Base-by-base conservation (phyloP, 2,113 vertebrate species). In the human region DNA sequence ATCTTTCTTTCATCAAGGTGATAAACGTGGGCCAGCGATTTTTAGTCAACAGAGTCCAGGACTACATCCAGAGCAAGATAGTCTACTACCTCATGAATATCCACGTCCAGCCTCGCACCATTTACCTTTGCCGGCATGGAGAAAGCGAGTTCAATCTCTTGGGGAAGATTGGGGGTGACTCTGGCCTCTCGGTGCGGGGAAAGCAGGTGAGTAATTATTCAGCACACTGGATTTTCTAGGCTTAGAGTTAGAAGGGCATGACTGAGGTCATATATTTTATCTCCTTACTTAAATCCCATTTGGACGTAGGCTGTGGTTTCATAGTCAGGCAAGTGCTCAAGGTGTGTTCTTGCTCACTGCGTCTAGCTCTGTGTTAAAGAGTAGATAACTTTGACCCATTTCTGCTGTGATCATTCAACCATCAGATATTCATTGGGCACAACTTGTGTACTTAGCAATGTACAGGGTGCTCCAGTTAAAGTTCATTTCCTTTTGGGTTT, bases 71-170 rank as follows among this genome's bases (percentile, higher is more conserved):
- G 99, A 99, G 99, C 92, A 99, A 99, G 98, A 99, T 99, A 0
- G 99, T 99, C 72, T 99, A 99, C 99, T 99, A 99, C 98, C 99
- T 99, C 97, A 99, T 99, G 99, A 99, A 99, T 98, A 99, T 99
- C 97, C 99, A 99, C 0, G 99, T 99, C 80, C 99, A 99, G 98
- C 99, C 99, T 0, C 99, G 99, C 89, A 99, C 99, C 98, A 99
- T 99, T 98, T 99, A 99, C 98, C 99, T 99, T 43, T 99, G 99
- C 98, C 99, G 99, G 30, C 99, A 99, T 0, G 99, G 99, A 7
- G 99, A 99, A 98, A 99, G 99, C 73, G 98, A 99, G 81, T 99
- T 99, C 98, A 99, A 99, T 30, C 93, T 99, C 0, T 88, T 99
- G 68, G 99, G 99, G 50, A 99, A 98, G 98, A 99, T 99, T 43